Evolutionary conservation across 2,113 vertebrate species (phyloP).

Genomic region (Bucco capensis): DNA sequence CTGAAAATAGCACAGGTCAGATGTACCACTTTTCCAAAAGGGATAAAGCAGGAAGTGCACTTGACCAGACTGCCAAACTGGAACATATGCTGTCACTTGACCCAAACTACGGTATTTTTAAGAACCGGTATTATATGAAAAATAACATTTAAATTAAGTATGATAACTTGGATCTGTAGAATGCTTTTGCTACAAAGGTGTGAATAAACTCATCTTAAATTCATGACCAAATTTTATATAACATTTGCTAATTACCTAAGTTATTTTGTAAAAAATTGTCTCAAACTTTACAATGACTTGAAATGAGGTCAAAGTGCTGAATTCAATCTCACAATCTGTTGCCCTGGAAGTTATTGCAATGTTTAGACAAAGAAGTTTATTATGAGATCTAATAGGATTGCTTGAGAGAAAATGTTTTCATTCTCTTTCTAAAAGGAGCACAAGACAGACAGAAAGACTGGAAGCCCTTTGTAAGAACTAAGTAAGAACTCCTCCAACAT

Average conservation of each 20-base stretch:
- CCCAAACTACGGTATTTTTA: background rate
- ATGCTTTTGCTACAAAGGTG: background rate
- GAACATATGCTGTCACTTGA: background rate
- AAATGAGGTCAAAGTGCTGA: constrained; percentile 15
- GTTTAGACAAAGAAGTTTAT: constrained; percentile 37
- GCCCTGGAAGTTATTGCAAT: background rate
- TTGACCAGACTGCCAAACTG: background rate
- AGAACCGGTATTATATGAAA: background rate
- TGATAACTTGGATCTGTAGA: background rate
- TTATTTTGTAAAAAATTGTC: background rate
- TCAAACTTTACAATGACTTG: background rate
- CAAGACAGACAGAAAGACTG: background rate
- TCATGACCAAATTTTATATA: background rate
- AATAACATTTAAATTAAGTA: background rate
- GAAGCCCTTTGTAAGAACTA: background rate
- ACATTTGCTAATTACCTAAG: background rate
- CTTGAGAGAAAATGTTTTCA: background rate
- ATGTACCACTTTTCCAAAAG: background rate
- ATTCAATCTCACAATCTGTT: background rate
- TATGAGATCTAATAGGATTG: constrained; percentile 17
- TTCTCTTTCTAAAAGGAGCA: background rate
- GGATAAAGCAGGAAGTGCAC: background rate
- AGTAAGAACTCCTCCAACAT: background rate
- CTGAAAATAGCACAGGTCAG: constrained; percentile 51
- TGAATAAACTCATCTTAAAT: background rate